Evolutionary conservation across 1,140 invertebrate species (phyloP).

Genomic region (Drosophila erecta): DNA sequence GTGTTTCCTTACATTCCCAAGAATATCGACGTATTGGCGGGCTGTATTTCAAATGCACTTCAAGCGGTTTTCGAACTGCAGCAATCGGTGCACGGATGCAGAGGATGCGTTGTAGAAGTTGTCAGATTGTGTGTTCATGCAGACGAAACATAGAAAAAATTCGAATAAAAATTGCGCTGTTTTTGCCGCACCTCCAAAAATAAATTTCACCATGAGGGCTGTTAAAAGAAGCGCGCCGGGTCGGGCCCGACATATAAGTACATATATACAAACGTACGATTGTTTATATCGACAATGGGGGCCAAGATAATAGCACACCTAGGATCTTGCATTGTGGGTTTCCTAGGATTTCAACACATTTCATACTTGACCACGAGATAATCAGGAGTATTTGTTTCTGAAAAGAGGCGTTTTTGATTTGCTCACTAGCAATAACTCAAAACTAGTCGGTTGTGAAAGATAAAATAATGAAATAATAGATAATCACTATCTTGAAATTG

Average conservation of each 20-base stretch:
- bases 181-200: constrained; percentile 76
- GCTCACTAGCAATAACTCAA: too few species aligned
- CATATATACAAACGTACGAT: constrained; percentile 1
- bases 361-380: too few species aligned
- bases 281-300: constrained; percentile 14
- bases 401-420: too few species aligned
- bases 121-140: constrained; percentile 71
- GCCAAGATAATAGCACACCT: background rate
- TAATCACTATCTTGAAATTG: too few species aligned
- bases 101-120: constrained; percentile 50
- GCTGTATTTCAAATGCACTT: constrained; percentile 26
- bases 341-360: too few species aligned
- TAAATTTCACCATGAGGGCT: constrained; percentile 71
- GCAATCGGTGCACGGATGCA: constrained; percentile 10
- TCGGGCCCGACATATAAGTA: constrained; percentile 34
- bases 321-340: background rate
- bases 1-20: constrained; percentile 3
- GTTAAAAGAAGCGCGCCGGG: constrained; percentile 60
- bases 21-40: constrained; percentile 5
- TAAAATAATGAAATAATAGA: too few species aligned
- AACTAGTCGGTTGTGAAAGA: too few species aligned
- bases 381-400: too few species aligned
- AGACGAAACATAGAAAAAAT: constrained; percentile 70
- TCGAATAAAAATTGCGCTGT: constrained; percentile 76
- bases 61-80: constrained; percentile 27